Conservation (phyloP, 1,140 invertebrate genomes). For the Ylistrum balloti region DNA sequence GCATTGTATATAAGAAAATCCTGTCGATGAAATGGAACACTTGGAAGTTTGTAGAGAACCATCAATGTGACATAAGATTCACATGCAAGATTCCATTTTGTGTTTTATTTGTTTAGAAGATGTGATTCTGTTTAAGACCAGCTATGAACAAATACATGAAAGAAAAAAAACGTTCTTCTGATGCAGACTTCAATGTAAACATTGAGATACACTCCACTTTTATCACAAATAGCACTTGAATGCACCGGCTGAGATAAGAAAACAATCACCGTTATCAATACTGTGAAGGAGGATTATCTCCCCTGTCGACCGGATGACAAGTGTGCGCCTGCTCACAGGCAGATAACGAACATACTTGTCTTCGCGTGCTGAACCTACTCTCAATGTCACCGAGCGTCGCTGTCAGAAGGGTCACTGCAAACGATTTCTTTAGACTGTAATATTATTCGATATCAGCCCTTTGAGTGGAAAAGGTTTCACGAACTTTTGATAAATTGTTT, state of each 20-base stretch:
- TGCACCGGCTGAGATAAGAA: background rate
- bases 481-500: background rate
- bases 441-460: background rate
- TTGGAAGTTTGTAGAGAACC: too few species aligned
- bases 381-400: background rate
- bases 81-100: too few species aligned
- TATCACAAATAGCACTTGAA: background rate
- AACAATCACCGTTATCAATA: background rate
- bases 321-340: constrained; percentile 36
- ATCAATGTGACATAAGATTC: too few species aligned
- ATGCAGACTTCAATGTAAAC: too few species aligned
- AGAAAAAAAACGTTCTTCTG: too few species aligned
- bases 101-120: too few species aligned
- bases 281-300: background rate
- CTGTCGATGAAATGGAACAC: too few species aligned
- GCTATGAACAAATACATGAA: too few species aligned
- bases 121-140: too few species aligned
- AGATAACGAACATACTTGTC: background rate
- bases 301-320: constrained; percentile 22
- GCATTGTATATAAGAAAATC: too few species aligned
- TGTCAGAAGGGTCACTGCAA: constrained; percentile 9
- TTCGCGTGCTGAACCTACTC: background rate
- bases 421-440: background rate
- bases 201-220: background rate
- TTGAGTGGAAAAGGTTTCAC: background rate